Conservation (phyloP, 2,888 invertebrate genomes). For the Andrena trimmerana region DNA sequence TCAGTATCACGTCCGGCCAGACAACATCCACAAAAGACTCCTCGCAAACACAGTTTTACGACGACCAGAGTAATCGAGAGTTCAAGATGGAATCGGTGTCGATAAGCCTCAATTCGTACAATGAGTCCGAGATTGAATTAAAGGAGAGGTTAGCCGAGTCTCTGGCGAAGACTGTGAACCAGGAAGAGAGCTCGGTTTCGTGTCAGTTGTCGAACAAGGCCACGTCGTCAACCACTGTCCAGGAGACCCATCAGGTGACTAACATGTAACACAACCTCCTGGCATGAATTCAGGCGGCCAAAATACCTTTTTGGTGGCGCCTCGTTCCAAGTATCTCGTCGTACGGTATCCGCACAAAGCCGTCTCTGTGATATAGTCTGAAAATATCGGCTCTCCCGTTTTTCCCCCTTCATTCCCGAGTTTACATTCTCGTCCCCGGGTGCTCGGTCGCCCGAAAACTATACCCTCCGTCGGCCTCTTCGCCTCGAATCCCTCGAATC, state of each 20-base stretch:
- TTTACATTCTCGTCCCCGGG: conserved; percentile 18
- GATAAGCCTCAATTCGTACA: conserved; percentile 76
- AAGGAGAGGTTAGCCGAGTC: conserved; percentile 79
- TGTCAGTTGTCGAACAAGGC: conserved; percentile 72
- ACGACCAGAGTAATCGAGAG: conserved; percentile 73
- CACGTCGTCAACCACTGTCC: conserved; percentile 65
- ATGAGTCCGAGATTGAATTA: conserved; percentile 77
- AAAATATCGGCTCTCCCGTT: conserved; percentile 56
- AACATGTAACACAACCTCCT: conserved; percentile 79
- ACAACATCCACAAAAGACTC: conserved; percentile 66
- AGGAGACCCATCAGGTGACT: conserved; percentile 82
- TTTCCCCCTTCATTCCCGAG: conserved; percentile 2
- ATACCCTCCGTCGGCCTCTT: background rate
- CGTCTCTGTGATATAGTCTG: conserved; percentile 76
- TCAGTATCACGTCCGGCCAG: conserved; percentile 55
- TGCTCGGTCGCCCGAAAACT: conserved; percentile 38
- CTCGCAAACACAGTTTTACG: conserved; percentile 63
- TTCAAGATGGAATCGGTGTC: conserved; percentile 77
- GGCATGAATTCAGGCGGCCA: conserved; percentile 80
- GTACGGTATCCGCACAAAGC: conserved; percentile 73
- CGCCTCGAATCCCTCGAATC: conserved; percentile 24
- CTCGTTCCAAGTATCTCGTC: conserved; percentile 74
- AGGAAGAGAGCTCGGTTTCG: conserved; percentile 69
- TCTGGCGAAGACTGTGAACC: conserved; percentile 68
- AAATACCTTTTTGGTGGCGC: conserved; percentile 69